Percentiles rank a stretch among this genome's conserved stretches.
Evolutionary conservation across 2,113 vertebrate genomes (phyloP).

Genomic region (Merops nubicus): DNA sequence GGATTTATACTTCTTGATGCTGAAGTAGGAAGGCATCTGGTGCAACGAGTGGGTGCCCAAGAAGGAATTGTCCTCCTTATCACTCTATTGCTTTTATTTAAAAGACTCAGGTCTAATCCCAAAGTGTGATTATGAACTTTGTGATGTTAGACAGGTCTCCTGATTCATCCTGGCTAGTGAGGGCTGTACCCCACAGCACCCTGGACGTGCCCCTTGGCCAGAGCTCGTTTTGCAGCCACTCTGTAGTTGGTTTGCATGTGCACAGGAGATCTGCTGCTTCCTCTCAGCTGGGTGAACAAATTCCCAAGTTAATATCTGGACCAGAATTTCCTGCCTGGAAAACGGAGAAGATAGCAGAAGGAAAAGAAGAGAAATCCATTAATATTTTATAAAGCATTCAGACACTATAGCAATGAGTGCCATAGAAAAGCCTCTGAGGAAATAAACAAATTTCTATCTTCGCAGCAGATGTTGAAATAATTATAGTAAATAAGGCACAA

Average conservation of each 20-base stretch:
- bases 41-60: neutral
- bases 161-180: neutral
- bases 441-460: slow-evolving; percentile 11
- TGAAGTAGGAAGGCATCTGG: neutral
- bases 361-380: slow-evolving; percentile 12
- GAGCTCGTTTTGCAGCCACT: neutral
- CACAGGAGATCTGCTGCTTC: neutral
- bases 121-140: neutral
- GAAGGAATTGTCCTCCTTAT: neutral
- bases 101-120: neutral
- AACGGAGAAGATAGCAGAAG: neutral
- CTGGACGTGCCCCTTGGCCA: fast-evolving
- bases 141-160: neutral
- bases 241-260: fast-evolving
- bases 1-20: neutral
- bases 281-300: neutral
- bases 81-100: neutral
- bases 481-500: slow-evolving; percentile 8
- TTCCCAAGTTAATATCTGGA: neutral
- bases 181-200: neutral
- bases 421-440: slow-evolving; percentile 39
- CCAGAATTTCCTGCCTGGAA: neutral
- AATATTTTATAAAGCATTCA: slow-evolving; percentile 36
- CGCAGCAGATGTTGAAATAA: slow-evolving; percentile 44
- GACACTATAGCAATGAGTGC: neutral